phyloP scores from a whole-genome alignment of 2,888 invertebrate genomes.

The Ormyrus pomaceus region DNA sequence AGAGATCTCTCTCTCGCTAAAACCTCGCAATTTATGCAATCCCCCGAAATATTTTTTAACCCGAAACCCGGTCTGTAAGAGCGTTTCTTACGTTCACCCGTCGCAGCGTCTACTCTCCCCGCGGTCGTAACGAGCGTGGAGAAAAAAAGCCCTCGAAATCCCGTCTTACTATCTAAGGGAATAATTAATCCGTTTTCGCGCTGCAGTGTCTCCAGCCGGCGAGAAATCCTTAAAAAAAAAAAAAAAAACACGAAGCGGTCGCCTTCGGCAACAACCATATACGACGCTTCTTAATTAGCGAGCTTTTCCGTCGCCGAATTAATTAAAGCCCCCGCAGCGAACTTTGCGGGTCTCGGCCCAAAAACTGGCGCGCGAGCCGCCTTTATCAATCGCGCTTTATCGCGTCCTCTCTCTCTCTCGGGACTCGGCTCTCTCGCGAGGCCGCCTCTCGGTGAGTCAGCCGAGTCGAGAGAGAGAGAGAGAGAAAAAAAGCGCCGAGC shows the following conservation, averaged over 20 bases:
- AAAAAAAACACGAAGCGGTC: background rate
- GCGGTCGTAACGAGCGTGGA: no score
- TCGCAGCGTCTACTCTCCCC: no score
- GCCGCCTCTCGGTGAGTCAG: constrained; percentile 12
- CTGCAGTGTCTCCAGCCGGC: background rate
- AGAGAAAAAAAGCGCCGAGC: background rate
- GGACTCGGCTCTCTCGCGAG: background rate
- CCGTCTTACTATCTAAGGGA: constrained; percentile 26
- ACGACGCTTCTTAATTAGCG: constrained; percentile 19
- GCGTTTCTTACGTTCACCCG: no score
- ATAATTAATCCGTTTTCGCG: constrained; percentile 39
- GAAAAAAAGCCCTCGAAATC: background rate
- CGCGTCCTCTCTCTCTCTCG: background rate
- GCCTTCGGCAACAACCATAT: background rate
- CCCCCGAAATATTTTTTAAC: no score
- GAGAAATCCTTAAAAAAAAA: constrained; percentile 6
- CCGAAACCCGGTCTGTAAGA: no score
- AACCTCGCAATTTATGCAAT: no score
- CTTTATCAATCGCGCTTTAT: constrained; percentile 28
- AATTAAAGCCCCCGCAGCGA: background rate
- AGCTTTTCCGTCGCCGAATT: constrained; percentile 5
- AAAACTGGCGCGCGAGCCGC: no score
- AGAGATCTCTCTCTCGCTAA: no score
- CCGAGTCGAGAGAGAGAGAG: background rate
- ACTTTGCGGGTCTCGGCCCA: no score